These are phyloP conservation scores for Machimus rusticus DNA, from an alignment of 2,888 invertebrate genomes.

Conservation along the genomic window DNA sequence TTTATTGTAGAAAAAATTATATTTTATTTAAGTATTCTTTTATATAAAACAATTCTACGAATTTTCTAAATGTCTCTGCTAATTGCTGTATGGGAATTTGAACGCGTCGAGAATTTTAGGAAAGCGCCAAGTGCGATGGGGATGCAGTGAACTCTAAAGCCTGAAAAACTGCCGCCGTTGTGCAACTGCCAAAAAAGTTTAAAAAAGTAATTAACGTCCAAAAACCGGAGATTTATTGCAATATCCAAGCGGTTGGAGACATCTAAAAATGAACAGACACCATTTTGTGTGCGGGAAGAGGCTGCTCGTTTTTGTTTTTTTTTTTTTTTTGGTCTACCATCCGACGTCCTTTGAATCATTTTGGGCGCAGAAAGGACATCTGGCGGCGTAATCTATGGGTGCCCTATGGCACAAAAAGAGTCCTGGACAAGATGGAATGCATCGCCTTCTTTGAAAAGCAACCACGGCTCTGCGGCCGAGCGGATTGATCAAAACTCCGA, in stretches of 20 bases:
- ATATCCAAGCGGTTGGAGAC: not conserved
- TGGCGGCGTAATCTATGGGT: not conserved
- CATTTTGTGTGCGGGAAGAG: not conserved
- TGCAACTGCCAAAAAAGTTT: not conserved
- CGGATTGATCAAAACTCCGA: not conserved
- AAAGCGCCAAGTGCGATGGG: not conserved
- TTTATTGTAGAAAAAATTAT: too few species aligned
- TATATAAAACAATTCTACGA: not conserved
- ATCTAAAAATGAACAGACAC: not conserved
- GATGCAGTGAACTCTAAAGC: not conserved
- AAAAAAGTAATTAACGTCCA: not conserved
- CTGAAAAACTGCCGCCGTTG: not conserved
- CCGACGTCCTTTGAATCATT: not conserved
- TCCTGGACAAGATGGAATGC: not conserved
- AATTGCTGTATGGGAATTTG: not conserved
- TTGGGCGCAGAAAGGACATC: constrained; percentile 6
- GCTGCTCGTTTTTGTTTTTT: not conserved
- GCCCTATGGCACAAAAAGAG: not conserved
- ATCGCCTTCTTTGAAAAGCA: not conserved
- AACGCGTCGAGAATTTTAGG: not conserved
- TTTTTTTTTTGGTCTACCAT: not conserved
- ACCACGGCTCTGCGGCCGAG: not conserved
- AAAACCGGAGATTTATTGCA: constrained; percentile 3
- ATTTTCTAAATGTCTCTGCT: not conserved
- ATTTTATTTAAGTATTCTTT: not conserved